phyloP scores from a whole-genome alignment of 1,140 invertebrate species.

The Calephelis virginiensis region DNA sequence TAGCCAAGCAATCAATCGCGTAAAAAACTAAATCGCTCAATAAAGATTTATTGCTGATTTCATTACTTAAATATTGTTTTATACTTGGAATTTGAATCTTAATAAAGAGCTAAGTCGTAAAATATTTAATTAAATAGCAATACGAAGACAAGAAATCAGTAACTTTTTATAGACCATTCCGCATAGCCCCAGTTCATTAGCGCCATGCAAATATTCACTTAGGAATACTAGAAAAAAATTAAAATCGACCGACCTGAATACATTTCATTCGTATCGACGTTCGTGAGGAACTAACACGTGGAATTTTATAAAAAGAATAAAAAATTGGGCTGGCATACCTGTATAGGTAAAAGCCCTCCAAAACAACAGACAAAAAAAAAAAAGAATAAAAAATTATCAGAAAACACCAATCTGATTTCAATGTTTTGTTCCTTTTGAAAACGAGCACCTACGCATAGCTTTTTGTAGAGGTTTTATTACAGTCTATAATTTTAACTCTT shows the following conservation, averaged over 20 bases:
- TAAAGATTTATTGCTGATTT: too few relatives aligned
- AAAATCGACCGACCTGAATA: conserved; percentile 50
- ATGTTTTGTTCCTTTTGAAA: conserved; percentile 10
- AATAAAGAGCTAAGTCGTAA: conserved; percentile 23
- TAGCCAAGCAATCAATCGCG: too few relatives aligned
- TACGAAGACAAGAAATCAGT: conserved; percentile 42
- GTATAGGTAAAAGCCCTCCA: too few relatives aligned
- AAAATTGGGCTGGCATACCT: too few relatives aligned
- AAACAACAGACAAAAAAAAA: too few relatives aligned
- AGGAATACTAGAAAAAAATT: conserved; percentile 35
- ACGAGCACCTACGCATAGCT: background rate
- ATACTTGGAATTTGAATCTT: background rate
- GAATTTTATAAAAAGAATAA: conserved; percentile 16
- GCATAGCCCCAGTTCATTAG: conserved; percentile 43
- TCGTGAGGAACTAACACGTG: conserved; percentile 20
- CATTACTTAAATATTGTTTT: too few relatives aligned
- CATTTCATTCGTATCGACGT: conserved; percentile 19
- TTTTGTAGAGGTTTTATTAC: background rate
- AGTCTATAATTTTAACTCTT: too few relatives aligned
- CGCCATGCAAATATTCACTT: conserved; percentile 64
- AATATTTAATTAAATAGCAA: conserved; percentile 41
- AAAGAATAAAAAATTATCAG: conserved; percentile 12
- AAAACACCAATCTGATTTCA: conserved; percentile 3
- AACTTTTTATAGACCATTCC: conserved; percentile 45
- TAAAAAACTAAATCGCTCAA: too few relatives aligned